Evolutionary conservation across 2,888 invertebrate species (phyloP).

Genomic region (Drosophila kuntzei): DNA sequence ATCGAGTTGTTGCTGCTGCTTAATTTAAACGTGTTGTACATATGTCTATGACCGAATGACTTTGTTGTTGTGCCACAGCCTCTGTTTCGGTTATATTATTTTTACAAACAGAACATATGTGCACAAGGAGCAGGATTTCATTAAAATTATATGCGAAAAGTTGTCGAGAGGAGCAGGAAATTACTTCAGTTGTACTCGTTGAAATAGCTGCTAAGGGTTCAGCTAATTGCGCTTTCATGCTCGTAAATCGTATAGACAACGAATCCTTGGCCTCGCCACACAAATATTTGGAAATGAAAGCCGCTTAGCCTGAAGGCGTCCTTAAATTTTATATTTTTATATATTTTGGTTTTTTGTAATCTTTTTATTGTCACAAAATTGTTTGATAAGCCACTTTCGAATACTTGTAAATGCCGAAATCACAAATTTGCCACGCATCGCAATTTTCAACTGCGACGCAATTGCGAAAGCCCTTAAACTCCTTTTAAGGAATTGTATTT

Average conservation of each 20-base stretch:
- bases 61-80: conserved; percentile 24
- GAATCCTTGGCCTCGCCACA: neutral
- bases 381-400: conserved; percentile 67
- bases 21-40: conserved; percentile 64
- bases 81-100: conserved; percentile 25
- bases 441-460: conserved; percentile 20
- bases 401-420: conserved; percentile 64
- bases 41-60: conserved; percentile 40
- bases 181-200: neutral
- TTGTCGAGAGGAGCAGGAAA: conserved; percentile 14
- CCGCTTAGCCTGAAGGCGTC: conserved; percentile 36
- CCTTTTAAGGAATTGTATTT: conserved; percentile 6
- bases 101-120: conserved; percentile 30
- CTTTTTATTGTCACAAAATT: conserved; percentile 60
- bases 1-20: conserved; percentile 50
- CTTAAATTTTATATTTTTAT: conserved; percentile 25
- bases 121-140: conserved; percentile 24
- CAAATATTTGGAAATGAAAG: conserved; percentile 30
- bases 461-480: conserved; percentile 18
- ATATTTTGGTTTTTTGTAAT: conserved; percentile 26
- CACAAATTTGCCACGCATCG: conserved; percentile 52
- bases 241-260: conserved; percentile 17
- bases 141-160: conserved; percentile 50
- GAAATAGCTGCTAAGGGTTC: neutral
- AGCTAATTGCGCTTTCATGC: conserved; percentile 46